Evolutionary conservation across 2,888 invertebrate species (phyloP).

Genomic region (Ennomos quercinarius): DNA sequence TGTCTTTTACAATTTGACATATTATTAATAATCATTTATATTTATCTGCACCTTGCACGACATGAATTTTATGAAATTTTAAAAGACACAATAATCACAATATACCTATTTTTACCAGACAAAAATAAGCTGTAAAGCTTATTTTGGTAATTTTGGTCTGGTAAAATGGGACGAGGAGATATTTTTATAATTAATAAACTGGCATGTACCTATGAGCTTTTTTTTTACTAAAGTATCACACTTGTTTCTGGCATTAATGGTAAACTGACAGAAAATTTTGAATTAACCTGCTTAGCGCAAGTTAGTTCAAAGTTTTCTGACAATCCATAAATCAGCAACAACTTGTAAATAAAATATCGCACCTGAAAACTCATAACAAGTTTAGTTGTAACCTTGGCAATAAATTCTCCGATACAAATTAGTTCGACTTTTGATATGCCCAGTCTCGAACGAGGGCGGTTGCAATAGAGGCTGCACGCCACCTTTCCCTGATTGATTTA

Average conservation of each 20-base stretch:
- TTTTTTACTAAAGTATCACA: neutral
- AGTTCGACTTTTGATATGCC: constrained; percentile 66
- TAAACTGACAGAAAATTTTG: constrained; percentile 37
- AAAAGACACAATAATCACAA: no score
- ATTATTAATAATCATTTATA: no score
- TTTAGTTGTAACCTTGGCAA: constrained; percentile 77
- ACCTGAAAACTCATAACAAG: constrained; percentile 78
- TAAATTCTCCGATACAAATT: constrained; percentile 83
- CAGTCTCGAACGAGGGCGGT: constrained; percentile 57
- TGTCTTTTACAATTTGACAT: no score
- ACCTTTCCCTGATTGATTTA: constrained; percentile 85
- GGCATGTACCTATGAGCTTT: no score
- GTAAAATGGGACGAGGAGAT: no score
- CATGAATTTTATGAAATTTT: no score
- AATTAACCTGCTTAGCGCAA: constrained; percentile 16
- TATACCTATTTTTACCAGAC: no score
- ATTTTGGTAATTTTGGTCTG: no score
- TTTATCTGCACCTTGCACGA: no score
- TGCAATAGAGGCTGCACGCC: constrained; percentile 82
- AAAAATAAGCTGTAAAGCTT: no score
- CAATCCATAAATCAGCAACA: constrained; percentile 69
- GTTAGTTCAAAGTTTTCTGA: no score
- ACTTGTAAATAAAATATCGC: constrained; percentile 71
- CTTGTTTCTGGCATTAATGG: constrained; percentile 16
- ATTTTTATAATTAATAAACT: no score